Evolutionary conservation across 2,888 invertebrate genomes (phyloP).

Genomic region (Aleiodes testaceus): DNA sequence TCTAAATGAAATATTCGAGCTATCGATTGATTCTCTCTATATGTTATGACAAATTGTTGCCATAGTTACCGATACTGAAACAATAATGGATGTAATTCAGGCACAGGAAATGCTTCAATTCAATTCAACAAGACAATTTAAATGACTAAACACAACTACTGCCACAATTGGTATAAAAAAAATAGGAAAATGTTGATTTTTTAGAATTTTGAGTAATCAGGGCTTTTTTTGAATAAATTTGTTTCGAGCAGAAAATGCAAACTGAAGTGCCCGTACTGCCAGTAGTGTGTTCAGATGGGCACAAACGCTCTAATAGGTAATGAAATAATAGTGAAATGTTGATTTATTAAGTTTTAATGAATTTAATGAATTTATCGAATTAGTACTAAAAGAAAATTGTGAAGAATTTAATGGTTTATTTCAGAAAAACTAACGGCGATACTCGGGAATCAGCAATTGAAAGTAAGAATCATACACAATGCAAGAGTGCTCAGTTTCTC

Average conservation of each 20-base stretch:
- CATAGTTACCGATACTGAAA: conserved; percentile 62
- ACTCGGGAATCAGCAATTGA: conserved; percentile 48
- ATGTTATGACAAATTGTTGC: conserved; percentile 56
- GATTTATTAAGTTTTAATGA: neutral
- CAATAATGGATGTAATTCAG: conserved; percentile 65
- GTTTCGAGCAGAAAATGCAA: conserved; percentile 65
- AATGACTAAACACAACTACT: conserved; percentile 22
- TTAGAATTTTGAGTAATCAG: too few species aligned
- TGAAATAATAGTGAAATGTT: conserved; percentile 32
- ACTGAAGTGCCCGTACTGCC: conserved; percentile 67
- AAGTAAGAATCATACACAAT: conserved; percentile 56
- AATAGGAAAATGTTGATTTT: conserved; percentile 50
- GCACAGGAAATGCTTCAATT: conserved; percentile 39
- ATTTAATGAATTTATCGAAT: neutral
- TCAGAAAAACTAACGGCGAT: conserved; percentile 24
- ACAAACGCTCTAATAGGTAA: conserved; percentile 64
- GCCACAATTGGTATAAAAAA: conserved; percentile 36
- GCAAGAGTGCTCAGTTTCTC: conserved; percentile 56
- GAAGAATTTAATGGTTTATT: conserved; percentile 1
- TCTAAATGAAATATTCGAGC: neutral
- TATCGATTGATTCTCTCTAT: conserved; percentile 4
- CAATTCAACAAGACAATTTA: conserved; percentile 41
- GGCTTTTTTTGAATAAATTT: conserved; percentile 35
- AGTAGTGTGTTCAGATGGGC: conserved; percentile 63
- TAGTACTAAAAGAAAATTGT: conserved; percentile 24